Conservation (phyloP, 2,797 vertebrate species). For the Menidia menidia region DNA sequence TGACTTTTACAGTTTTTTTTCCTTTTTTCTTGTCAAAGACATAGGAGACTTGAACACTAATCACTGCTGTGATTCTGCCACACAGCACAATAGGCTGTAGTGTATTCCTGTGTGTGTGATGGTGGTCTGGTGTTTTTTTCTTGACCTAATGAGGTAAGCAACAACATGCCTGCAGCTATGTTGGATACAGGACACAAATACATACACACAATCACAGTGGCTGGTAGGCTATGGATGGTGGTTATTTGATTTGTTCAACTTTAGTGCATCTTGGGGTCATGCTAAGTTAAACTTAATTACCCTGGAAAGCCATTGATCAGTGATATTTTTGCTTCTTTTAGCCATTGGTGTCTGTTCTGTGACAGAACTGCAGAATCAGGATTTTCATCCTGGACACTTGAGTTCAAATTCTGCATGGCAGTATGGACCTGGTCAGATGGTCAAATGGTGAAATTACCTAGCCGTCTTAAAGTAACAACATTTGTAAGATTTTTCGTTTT, state of each 20-base stretch:
- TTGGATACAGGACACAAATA: conserved; percentile 68
- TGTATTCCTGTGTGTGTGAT: conserved; percentile 57
- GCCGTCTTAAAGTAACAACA: too few species aligned
- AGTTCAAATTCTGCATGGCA: too few species aligned
- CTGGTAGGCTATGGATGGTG: conserved; percentile 68
- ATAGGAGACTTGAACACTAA: conserved; percentile 62
- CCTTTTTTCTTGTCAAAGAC: conserved; percentile 52
- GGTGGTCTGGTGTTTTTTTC: conserved; percentile 76
- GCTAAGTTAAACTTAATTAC: conserved; percentile 60
- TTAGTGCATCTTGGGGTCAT: conserved; percentile 69
- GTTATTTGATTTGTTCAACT: conserved; percentile 61
- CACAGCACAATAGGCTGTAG: conserved; percentile 61
- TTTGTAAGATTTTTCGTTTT: too few species aligned
- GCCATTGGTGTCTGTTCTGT: neutral
- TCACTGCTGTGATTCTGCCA: conserved; percentile 41
- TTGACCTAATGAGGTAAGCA: conserved; percentile 79
- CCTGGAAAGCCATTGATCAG: conserved; percentile 11
- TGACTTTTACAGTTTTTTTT: conserved; percentile 61
- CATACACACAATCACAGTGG: conserved; percentile 45
- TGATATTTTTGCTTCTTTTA: conserved; percentile 14
- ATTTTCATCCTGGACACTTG: too few species aligned
- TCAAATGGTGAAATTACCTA: too few species aligned
- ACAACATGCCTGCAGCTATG: conserved; percentile 75
- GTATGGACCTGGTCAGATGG: too few species aligned
- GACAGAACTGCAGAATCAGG: neutral